phyloP scores from a whole-genome alignment of 2,888 invertebrate genomes.

The Tribolium freemani region DNA sequence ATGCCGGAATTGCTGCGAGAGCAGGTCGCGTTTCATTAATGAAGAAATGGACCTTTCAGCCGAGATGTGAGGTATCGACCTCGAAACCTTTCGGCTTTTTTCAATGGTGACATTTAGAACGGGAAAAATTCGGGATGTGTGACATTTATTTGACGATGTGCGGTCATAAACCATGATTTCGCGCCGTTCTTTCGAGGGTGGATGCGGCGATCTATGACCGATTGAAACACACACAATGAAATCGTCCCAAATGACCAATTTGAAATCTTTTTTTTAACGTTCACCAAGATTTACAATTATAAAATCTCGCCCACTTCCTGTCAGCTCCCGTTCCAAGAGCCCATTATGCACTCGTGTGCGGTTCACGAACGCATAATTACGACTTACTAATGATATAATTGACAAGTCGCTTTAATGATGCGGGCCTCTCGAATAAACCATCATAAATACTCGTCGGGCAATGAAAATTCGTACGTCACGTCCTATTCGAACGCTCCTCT shows the following conservation, averaged over 20 bases:
- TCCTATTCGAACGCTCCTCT: background rate
- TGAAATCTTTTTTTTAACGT: background rate
- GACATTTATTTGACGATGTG: conserved; percentile 47
- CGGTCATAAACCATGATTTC: conserved; percentile 28
- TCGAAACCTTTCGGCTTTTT: conserved; percentile 53
- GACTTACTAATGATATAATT: conserved; percentile 53
- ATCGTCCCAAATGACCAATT: background rate
- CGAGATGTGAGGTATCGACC: conserved; percentile 42
- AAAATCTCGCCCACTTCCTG: background rate
- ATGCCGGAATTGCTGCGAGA: conserved; percentile 28
- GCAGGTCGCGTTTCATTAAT: conserved; percentile 54
- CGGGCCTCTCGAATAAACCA: conserved; percentile 49
- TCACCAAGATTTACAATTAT: background rate
- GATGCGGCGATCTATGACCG: conserved; percentile 43
- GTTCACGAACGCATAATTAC: conserved; percentile 46
- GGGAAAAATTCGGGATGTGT: conserved; percentile 46
- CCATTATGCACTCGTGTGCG: conserved; percentile 39
- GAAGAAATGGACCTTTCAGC: conserved; percentile 52
- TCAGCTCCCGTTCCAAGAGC: conserved; percentile 1
- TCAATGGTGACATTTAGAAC: conserved; percentile 51
- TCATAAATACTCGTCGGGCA: conserved; percentile 29
- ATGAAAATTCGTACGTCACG: conserved; percentile 7
- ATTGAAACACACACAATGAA: background rate
- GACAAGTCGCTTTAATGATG: conserved; percentile 51
- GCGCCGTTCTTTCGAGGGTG: conserved; percentile 28